These are phyloP conservation scores for Galerucella calmariensis DNA, from an alignment of 2,888 invertebrate species.

Conservation along the genomic window DNA sequence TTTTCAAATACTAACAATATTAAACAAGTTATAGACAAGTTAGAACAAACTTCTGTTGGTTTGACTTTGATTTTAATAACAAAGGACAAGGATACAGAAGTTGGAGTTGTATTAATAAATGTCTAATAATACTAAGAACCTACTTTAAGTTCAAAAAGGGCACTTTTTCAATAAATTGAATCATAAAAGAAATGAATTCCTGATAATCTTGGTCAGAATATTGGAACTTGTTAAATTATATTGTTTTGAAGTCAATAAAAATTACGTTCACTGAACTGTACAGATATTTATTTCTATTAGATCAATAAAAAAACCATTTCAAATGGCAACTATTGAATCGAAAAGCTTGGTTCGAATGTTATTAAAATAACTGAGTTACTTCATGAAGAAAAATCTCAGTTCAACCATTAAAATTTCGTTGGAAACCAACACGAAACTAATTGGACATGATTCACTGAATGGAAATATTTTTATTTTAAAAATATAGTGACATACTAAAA, in stretches of 20 bases:
- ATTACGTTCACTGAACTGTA: background rate
- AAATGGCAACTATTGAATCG: background rate
- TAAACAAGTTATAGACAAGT: background rate
- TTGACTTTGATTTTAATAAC: background rate
- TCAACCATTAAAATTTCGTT: slow-evolving; percentile 14
- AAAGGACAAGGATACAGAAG: background rate
- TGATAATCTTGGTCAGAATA: too few relatives aligned
- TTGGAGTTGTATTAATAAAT: background rate
- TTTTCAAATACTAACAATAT: background rate
- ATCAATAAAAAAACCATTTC: slow-evolving; percentile 1
- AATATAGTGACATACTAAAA: background rate
- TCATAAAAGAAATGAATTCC: too few relatives aligned
- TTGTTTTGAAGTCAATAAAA: too few relatives aligned
- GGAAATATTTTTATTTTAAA: background rate
- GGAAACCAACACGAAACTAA: slow-evolving; percentile 4
- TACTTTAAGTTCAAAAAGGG: too few relatives aligned
- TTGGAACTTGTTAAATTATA: too few relatives aligned
- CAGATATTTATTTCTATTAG: background rate
- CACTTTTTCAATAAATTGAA: too few relatives aligned
- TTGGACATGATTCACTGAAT: slow-evolving; percentile 11
- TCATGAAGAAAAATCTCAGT: background rate
- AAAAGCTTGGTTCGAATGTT: background rate
- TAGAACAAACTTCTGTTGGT: background rate
- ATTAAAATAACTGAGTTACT: background rate
- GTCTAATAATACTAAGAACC: too few relatives aligned